Evolutionary conservation across 2,113 vertebrate genomes (phyloP), one percentile per base, ranked within the genome.

Genomic region (Steatornis caripensis): DNA sequence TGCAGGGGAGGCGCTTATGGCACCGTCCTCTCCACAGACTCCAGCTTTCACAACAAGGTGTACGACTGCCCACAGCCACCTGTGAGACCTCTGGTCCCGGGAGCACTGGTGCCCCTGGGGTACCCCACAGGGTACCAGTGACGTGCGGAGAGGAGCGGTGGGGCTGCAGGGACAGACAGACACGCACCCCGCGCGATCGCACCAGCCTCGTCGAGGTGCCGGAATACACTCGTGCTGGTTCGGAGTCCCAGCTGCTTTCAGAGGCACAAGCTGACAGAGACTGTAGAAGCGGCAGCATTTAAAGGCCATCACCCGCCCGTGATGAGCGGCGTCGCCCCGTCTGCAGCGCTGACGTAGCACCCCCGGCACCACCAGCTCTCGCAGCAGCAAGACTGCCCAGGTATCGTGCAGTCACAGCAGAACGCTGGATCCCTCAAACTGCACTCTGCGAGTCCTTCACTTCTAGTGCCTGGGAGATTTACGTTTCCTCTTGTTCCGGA

Each of bases 301-400:
- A 7, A 45, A 15, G 4, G n/a, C 57, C 41, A 1, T 11, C 45
- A 2, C 36, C 20, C 5, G 5, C 1, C 29, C 10, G 65, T 1
- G 24, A 21, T 1, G 29, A 64, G 58, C 58, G 2, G 68, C 2
- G n/a, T 20, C 57, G 8, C 24, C 39, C 39, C 22, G 7, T 5
- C 4, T 5, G 60, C 83, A 15, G 83, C 15, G 10, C 61, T 5
- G 36, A 11, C 2, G 30, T 10, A 10, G 54, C 41, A 2, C 45
- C 20, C 22, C 51, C 2, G 2, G 34, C 34, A 45, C 15, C 23
- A 3, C 22, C 34, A 9, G 54, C 15, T 16, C 55, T 3, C 2
- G 14, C 37, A 10, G 32, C 62, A 18, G 45, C 37, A 0, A 13
- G 11, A 5, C 23, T 3, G 70, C 61, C 6, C 16, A 1, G 49